phyloP scores from a whole-genome alignment of 2,113 vertebrate genomes.

The Paedocypris sp. region DNA sequence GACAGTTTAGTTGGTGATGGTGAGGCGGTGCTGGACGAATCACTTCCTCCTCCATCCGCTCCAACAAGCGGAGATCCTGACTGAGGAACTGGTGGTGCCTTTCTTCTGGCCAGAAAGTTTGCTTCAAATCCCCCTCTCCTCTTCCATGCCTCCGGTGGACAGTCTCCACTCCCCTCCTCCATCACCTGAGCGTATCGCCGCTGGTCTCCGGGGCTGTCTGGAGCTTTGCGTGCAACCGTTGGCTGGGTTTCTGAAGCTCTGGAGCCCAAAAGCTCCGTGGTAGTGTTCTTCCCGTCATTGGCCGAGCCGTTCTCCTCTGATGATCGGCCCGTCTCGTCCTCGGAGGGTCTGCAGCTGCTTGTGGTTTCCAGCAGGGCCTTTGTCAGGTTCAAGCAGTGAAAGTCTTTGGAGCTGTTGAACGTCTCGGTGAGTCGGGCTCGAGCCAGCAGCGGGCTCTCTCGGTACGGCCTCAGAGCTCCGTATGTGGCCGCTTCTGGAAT shows the following conservation, averaged over 20 bases:
- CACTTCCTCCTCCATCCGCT: constrained; percentile 74
- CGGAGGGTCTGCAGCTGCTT: constrained; percentile 40
- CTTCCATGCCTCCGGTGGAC: constrained; percentile 54
- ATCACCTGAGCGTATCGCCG: constrained; percentile 58
- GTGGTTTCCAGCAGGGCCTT: constrained; percentile 62
- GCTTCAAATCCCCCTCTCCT: constrained; percentile 78
- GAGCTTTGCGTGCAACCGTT: constrained; percentile 51
- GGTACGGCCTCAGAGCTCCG: constrained; percentile 79
- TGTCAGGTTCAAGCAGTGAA: constrained; percentile 74
- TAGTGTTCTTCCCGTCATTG: constrained; percentile 60
- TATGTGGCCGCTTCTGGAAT: constrained; percentile 77
- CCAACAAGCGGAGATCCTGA: constrained; percentile 63
- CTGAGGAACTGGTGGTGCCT: constrained; percentile 63
- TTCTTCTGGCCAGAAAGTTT: constrained; percentile 76
- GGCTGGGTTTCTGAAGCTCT: constrained; percentile 49
- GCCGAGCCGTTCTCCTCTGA: constrained; percentile 58
- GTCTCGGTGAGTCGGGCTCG: constrained; percentile 87
- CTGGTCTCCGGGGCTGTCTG: constrained; percentile 65
- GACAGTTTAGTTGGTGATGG: constrained; percentile 81
- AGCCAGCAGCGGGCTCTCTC: constrained; percentile 88
- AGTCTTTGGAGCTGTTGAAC: constrained; percentile 87
- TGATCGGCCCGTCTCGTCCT: constrained; percentile 53
- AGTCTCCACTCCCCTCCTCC: constrained; percentile 60
- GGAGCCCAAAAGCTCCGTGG: constrained; percentile 51
- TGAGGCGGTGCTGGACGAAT: constrained; percentile 73